Evolutionary conservation across 2,113 vertebrate genomes (phyloP), one percentile per base, ranked within the genome.

Genomic region (Tetrao urogallus): DNA sequence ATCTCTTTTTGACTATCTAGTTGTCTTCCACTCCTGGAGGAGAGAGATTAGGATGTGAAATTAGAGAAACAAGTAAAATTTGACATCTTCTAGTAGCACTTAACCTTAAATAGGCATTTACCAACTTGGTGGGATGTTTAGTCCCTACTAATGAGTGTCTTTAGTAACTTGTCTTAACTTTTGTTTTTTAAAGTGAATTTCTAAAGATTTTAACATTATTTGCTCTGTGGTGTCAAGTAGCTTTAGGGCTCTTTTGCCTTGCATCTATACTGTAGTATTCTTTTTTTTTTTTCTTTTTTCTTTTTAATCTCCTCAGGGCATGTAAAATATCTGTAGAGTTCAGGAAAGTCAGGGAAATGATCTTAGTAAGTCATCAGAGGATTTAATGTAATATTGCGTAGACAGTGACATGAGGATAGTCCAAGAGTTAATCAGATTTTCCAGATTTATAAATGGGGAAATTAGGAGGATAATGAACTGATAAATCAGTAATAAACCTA

Each of bases 401-500:
- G 92, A 71, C 74, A 84, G 95, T 96, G 92, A 94, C 96, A 97
- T 93, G 94, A 97, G 95, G 96, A 96, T 95, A 91, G 93, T 92
- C 79, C 89, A 95, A 92, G 89, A 96, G 90, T 96, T 98, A 97
- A 97, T 98, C 97, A 97, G 96, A 97, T 94, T 75, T 96, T 90
- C 94, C 79, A 91, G 45, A 94, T 97, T 97, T 97, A 97, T 97
- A 97, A 97, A 97, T 97, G 94, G 93, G 79, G 71, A 95, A 97
- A 97, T 98, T 97, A 98, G 89, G 86, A 97, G 96, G 96, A 97
- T 97, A 97, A 97, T 98, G 97, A 98, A 97, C 97, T 98, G 97
- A 98, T 97, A 97, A 98, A 97, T 97, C 95, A 97, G 95, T 97
- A 97, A 97, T 96, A 97, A 96, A 97, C 95, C 87, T 96, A 90